Conservation (phyloP, 2,888 invertebrate species). For the Panopea generosa region DNA sequence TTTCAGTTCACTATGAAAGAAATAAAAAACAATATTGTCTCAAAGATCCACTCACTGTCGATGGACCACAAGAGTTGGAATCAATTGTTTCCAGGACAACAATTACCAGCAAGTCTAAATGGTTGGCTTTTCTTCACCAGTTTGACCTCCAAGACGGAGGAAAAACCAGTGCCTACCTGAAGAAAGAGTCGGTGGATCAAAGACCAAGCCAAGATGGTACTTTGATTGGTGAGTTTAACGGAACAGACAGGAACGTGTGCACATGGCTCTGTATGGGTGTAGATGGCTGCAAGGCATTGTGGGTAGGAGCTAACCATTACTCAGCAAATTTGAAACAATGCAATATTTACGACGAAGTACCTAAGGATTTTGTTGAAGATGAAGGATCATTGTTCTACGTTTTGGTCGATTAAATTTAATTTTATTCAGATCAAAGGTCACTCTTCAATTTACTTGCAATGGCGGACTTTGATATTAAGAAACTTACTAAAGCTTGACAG, state of each 20-base stretch:
- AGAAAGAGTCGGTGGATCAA: conserved; percentile 22
- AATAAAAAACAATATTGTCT: conserved; percentile 34
- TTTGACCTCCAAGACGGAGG: conserved; percentile 52
- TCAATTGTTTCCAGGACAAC: conserved; percentile 49
- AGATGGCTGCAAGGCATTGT: conserved; percentile 46
- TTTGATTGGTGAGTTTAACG: conserved; percentile 55
- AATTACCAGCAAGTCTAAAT: conserved; percentile 36
- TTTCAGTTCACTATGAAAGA: conserved; percentile 48
- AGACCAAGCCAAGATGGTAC: conserved; percentile 27
- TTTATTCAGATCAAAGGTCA: too few species aligned
- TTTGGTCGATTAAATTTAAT: background rate
- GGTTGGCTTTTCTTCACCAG: conserved; percentile 48
- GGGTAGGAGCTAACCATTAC: conserved; percentile 22
- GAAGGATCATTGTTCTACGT: conserved; percentile 31
- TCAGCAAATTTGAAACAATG: conserved; percentile 27
- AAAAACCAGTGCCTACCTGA: conserved; percentile 29
- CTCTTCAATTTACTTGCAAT: too few species aligned
- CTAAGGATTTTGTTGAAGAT: conserved; percentile 28
- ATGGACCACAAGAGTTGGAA: conserved; percentile 4
- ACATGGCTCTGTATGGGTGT: conserved; percentile 58
- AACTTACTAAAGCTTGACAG: too few species aligned
- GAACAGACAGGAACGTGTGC: conserved; percentile 46
- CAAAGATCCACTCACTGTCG: conserved; percentile 30
- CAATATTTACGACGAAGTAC: conserved; percentile 42
- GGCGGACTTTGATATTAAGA: too few species aligned